Conservation (phyloP, 1,140 invertebrate genomes). For the Drosophila varians region DNA sequence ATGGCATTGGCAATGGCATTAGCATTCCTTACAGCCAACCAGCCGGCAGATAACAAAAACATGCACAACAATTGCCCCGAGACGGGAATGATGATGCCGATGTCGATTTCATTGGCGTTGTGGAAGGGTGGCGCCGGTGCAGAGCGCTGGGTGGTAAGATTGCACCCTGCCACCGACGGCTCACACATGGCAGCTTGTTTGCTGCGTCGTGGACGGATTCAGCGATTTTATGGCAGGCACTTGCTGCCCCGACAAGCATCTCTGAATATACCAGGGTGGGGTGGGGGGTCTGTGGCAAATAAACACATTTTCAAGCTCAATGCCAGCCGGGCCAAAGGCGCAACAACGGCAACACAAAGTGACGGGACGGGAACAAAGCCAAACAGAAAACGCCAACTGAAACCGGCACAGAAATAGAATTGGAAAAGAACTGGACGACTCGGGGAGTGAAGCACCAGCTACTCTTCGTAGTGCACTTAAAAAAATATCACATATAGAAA, state of each 20-base stretch:
- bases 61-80: constrained; percentile 72
- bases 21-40: constrained; percentile 77
- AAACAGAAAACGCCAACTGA: constrained; percentile 53
- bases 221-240: constrained; percentile 80
- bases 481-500: neutral
- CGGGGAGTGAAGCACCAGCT: neutral
- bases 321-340: constrained; percentile 59
- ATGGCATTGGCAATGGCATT: constrained; percentile 48
- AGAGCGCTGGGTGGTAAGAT: constrained; percentile 36
- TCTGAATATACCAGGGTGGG: neutral
- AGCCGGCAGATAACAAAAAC: constrained; percentile 74
- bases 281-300: constrained; percentile 44
- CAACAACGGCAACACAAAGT: constrained; percentile 28
- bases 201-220: constrained; percentile 62
- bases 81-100: constrained; percentile 47
- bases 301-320: constrained; percentile 82
- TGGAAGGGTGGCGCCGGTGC: neutral
- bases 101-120: constrained; percentile 10
- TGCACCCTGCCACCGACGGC: neutral
- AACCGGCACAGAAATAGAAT: constrained; percentile 63
- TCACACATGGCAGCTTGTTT: constrained; percentile 58
- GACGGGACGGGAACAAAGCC: constrained; percentile 64
- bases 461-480: constrained; percentile 12
- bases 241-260: constrained; percentile 39
- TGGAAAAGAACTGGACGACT: constrained; percentile 57